Percentiles rank a stretch among this genome's conserved stretches.
phyloP scores from a whole-genome alignment of 92 coral and sea anemone species.

The Umimayanthus kanabou region DNA sequence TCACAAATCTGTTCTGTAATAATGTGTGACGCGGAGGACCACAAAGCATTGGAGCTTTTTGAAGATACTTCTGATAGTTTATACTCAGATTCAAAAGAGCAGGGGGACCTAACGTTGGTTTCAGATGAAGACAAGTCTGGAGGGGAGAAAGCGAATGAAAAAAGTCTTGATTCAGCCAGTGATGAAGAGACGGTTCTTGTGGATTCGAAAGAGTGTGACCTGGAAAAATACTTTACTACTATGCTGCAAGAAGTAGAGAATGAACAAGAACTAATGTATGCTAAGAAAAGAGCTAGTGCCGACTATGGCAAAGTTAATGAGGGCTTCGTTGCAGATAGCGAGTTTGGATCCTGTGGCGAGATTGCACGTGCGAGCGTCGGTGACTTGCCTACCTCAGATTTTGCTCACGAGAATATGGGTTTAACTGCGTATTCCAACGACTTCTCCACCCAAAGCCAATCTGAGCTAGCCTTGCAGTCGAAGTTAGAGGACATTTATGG shows the following conservation, averaged over 20 bases:
- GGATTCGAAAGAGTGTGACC: slow-evolving; percentile 15
- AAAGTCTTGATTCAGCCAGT: not conserved
- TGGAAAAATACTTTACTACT: slow-evolving; percentile 32
- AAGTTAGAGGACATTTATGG: not conserved
- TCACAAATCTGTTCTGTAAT: not conserved
- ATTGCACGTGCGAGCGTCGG: not conserved
- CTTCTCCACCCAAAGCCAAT: not conserved
- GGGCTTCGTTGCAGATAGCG: not conserved
- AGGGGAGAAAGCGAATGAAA: not conserved
- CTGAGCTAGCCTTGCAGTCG: not conserved
- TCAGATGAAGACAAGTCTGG: not conserved
- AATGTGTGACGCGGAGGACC: slow-evolving; percentile 3
- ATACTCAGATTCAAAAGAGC: not conserved
- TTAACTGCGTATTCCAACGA: not conserved
- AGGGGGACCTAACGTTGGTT: not conserved
- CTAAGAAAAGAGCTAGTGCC: not conserved
- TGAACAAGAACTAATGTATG: not conserved
- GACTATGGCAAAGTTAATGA: not conserved
- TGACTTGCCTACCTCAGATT: not conserved
- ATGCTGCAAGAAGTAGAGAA: not conserved
- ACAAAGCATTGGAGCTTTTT: slow-evolving; percentile 12
- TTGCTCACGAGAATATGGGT: not conserved
- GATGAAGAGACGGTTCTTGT: not conserved
- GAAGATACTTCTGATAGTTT: slow-evolving; percentile 9
- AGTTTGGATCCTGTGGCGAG: not conserved